Conservation (phyloP, 2,113 vertebrate species). For the Bujurquina vittata region DNA sequence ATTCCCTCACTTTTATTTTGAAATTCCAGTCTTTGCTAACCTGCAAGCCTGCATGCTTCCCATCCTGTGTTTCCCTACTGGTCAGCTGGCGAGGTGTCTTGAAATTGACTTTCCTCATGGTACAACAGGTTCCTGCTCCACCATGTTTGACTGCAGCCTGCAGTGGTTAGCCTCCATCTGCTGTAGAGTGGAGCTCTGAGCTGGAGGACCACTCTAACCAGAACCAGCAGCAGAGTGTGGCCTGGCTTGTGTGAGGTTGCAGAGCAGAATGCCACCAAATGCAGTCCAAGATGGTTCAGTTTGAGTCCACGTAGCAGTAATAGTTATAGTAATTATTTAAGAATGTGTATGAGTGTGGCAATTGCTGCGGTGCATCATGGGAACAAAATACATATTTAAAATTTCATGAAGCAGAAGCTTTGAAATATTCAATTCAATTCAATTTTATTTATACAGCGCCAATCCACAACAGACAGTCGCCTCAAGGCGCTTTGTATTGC, state of each 20-base stretch:
- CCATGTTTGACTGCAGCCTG: neutral
- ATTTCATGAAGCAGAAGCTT: neutral
- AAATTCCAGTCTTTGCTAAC: neutral
- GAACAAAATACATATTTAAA: neutral
- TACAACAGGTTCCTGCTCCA: neutral
- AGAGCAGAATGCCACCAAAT: neutral
- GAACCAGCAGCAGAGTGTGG: neutral
- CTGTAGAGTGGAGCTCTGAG: neutral
- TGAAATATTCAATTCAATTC: too few relatives aligned
- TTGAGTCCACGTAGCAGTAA: neutral
- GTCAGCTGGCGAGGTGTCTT: neutral
- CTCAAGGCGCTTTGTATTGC: too few relatives aligned
- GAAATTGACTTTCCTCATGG: neutral
- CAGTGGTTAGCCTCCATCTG: neutral
- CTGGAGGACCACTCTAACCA: neutral
- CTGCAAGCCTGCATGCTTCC: neutral
- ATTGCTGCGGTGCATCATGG: neutral
- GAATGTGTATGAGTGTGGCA: neutral
- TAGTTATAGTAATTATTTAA: neutral
- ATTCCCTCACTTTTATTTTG: neutral
- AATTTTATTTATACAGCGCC: too few relatives aligned
- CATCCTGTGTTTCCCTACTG: neutral
- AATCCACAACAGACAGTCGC: too few relatives aligned
- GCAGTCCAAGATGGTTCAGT: neutral
- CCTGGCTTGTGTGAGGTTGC: neutral